Conservation (phyloP, 2,888 invertebrate species). For the Gymnoscelis rufifasciata region DNA sequence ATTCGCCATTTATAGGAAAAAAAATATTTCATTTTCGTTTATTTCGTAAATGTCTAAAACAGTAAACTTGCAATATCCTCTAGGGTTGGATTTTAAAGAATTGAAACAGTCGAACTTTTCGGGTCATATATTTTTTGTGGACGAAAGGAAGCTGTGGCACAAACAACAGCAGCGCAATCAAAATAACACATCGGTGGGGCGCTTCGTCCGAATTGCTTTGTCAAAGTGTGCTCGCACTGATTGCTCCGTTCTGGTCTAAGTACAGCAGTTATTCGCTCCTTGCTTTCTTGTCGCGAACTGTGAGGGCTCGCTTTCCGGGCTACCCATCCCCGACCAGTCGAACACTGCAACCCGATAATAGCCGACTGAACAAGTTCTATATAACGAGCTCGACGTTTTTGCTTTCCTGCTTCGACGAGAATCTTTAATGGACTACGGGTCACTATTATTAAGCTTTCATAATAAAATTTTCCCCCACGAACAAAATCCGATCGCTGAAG, state of each 20-base stretch:
- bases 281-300: conserved; percentile 48
- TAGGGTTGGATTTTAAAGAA: background rate
- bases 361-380: background rate
- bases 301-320: conserved; percentile 16
- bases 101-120: conserved; percentile 21
- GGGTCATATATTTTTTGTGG: conserved; percentile 54
- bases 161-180: conserved; percentile 66
- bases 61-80: background rate
- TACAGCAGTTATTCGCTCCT: conserved; percentile 43
- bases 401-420: background rate
- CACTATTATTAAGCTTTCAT: background rate
- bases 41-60: too few species aligned
- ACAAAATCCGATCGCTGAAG: background rate
- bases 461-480: background rate
- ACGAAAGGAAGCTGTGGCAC: conserved; percentile 51
- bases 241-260: conserved; percentile 69
- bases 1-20: too few species aligned
- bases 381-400: background rate
- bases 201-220: conserved; percentile 70
- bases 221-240: conserved; percentile 72
- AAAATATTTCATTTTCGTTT: background rate
- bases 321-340: conserved; percentile 9
- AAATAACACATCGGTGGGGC: conserved; percentile 69
- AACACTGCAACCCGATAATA: conserved; percentile 4
- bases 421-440: conserved; percentile 1